Percentiles rank a stretch among this genome's conserved stretches.
Evolutionary conservation across 2,888 invertebrate genomes (phyloP).

Genomic region (Artemia sp.): DNA sequence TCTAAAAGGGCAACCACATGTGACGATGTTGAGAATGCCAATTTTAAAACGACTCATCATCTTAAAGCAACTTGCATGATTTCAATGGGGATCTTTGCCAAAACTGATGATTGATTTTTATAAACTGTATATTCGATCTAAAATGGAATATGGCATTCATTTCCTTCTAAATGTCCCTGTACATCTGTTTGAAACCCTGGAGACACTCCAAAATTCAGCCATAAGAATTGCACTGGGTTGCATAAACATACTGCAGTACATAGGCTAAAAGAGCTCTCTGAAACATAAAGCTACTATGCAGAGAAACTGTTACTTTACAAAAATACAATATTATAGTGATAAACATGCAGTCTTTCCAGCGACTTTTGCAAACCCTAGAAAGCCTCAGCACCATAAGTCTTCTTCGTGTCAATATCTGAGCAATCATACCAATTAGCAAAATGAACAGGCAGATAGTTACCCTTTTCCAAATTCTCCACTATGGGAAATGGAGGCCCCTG

Average conservation of each 20-base stretch:
- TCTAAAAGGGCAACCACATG: too few relatives aligned
- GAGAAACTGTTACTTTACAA: too few relatives aligned
- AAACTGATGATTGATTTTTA: neutral
- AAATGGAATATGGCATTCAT: too few relatives aligned
- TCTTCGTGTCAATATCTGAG: neutral
- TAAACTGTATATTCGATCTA: too few relatives aligned
- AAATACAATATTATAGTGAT: too few relatives aligned
- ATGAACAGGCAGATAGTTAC: neutral
- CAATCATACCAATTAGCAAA: neutral
- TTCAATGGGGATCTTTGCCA: neutral
- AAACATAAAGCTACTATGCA: neutral
- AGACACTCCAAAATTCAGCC: constrained; percentile 8
- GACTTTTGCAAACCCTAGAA: neutral
- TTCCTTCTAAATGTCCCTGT: too few relatives aligned
- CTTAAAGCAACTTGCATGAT: too few relatives aligned
- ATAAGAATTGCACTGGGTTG: neutral
- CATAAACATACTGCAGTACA: constrained; percentile 5
- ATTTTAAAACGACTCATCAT: too few relatives aligned
- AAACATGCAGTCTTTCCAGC: neutral
- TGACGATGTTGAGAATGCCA: too few relatives aligned
- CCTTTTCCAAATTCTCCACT: too few relatives aligned
- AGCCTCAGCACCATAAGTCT: neutral
- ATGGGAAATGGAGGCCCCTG: neutral
- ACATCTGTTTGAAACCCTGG: neutral
- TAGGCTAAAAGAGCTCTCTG: neutral